A percentile compares a stretch with the other conserved stretches of the same genome.
Evolutionary conservation across 2,113 vertebrate genomes (phyloP).

Genomic region (Holacanthus passer): DNA sequence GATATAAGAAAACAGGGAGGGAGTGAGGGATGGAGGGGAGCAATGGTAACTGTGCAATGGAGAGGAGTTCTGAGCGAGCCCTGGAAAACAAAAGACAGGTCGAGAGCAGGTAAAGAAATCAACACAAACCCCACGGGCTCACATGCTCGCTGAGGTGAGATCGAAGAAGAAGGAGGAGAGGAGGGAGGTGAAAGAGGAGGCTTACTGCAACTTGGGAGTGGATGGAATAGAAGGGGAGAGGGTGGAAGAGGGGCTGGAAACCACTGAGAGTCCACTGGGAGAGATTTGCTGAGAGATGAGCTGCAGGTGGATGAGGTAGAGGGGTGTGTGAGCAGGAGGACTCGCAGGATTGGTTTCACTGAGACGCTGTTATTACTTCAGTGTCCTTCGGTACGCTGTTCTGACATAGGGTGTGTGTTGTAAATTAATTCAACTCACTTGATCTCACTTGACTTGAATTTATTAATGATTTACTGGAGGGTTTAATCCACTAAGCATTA

Average conservation of each 20-base stretch:
- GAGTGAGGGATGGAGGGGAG: conserved; percentile 8
- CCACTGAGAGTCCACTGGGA: background rate
- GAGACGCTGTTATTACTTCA: background rate
- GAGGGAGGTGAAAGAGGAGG: background rate
- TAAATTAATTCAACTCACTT: background rate
- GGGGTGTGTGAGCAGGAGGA: background rate
- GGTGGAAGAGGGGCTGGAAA: background rate
- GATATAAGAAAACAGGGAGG: conserved; percentile 43
- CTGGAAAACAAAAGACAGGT: conserved; percentile 29
- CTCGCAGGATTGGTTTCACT: background rate
- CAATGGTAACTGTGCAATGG: background rate
- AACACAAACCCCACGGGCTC: background rate
- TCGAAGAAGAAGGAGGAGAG: background rate
- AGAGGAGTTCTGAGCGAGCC: conserved; percentile 5
- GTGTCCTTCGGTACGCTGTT: background rate
- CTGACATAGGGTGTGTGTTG: background rate
- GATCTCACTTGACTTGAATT: background rate
- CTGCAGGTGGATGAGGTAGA: background rate
- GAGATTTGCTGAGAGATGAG: conserved; percentile 16
- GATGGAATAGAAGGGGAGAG: conserved; percentile 2
- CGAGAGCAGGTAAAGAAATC: conserved; percentile 18
- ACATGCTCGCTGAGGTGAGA: background rate
- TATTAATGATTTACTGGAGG: background rate
- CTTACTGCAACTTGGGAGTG: background rate
- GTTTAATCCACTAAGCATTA: background rate